A percentile compares a stretch with the other conserved stretches of the same genome.
Conservation (phyloP, 2,113 vertebrate species). For the Brachyhypopomus gauderio region DNA sequence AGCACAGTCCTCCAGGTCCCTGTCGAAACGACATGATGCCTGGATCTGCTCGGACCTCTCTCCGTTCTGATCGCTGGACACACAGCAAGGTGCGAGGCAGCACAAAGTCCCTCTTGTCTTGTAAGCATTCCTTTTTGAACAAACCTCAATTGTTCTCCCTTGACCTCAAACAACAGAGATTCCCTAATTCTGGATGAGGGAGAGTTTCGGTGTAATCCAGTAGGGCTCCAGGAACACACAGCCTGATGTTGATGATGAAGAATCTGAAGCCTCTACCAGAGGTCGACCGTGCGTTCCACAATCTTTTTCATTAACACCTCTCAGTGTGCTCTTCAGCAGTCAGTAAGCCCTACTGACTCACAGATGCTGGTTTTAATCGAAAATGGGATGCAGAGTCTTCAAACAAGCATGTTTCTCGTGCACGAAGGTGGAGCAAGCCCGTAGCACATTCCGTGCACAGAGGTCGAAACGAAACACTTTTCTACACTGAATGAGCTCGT, state of each 20-base stretch:
- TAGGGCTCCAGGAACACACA: no score
- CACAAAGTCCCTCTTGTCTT: conserved; percentile 43
- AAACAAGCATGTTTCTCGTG: neutral
- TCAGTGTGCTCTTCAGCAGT: conserved; percentile 17
- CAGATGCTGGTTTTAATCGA: conserved; percentile 35
- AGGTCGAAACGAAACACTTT: neutral
- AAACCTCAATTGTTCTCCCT: conserved; percentile 41
- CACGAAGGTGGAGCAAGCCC: conserved; percentile 23
- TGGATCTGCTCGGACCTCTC: conserved; percentile 4
- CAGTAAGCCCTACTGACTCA: conserved; percentile 8
- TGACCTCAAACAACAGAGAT: conserved; percentile 25
- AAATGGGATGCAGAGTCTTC: neutral
- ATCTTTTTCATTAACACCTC: conserved; percentile 32
- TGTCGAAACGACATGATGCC: conserved; percentile 8
- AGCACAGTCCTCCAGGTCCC: neutral
- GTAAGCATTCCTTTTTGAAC: conserved; percentile 38
- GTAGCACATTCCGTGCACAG: neutral
- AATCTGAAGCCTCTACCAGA: neutral
- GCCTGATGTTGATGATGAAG: neutral
- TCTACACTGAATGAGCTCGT: neutral
- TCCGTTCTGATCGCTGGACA: neutral
- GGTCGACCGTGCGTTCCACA: conserved; percentile 13
- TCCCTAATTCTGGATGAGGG: neutral
- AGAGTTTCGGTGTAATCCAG: neutral
- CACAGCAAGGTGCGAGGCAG: conserved; percentile 4